Evolutionary conservation across 2,113 vertebrate species (phyloP).

Genomic region (Varanus komodoensis): DNA sequence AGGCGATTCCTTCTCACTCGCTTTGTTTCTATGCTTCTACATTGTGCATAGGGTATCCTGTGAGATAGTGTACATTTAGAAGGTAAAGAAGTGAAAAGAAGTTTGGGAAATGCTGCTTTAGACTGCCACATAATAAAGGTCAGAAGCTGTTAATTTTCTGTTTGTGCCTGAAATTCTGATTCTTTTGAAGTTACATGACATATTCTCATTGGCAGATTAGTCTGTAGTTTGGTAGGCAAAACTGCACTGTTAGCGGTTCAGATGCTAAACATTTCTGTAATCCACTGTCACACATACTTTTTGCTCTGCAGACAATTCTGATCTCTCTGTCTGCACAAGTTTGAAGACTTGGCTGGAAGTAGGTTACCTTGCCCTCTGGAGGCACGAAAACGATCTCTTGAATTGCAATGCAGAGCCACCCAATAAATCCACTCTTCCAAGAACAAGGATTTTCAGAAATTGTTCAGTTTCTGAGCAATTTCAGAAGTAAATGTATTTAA

Average conservation of each 20-base stretch:
- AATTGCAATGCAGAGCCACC: background rate
- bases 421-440: background rate
- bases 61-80: background rate
- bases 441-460: background rate
- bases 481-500: background rate
- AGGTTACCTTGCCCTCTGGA: background rate
- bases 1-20: too few relatives aligned
- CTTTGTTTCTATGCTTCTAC: background rate
- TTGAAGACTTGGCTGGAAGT: background rate
- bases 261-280: background rate
- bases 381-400: background rate
- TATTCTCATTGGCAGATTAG: background rate
- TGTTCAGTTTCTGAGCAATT: background rate
- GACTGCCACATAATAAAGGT: background rate
- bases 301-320: background rate
- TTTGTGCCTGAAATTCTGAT: background rate
- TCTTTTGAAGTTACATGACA: conserved; percentile 1
- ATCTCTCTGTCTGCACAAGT: background rate
- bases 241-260: background rate
- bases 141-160: background rate
- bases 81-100: background rate
- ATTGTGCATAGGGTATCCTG: background rate
- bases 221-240: background rate
- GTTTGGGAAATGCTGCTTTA: background rate
- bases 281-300: background rate